Percentiles rank a stretch among this genome's conserved stretches.
These are phyloP conservation scores for Acromyrmex echinatior DNA, from an alignment of 1,140 invertebrate species.

Conservation along the genomic window DNA sequence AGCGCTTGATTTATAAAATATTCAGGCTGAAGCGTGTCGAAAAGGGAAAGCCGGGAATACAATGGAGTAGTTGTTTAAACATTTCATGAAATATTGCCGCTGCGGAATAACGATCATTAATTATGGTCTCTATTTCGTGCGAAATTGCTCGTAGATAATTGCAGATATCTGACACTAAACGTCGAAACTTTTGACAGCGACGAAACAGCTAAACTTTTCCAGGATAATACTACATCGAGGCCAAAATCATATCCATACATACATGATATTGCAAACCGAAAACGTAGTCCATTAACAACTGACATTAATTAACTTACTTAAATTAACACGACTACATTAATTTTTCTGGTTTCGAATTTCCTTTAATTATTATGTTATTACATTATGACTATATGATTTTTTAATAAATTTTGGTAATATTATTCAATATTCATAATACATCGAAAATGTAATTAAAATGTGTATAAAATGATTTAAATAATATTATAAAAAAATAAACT, in stretches of 20 bases:
- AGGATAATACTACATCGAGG: conserved; percentile 33
- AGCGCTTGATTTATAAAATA: conserved; percentile 50
- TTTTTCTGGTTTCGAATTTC: not conserved
- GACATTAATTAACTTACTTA: conserved; percentile 20
- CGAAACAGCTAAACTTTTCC: conserved; percentile 50
- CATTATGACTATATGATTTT: not conserved
- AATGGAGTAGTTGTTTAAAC: conserved; percentile 45
- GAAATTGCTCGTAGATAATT: conserved; percentile 56
- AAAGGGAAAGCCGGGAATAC: not conserved
- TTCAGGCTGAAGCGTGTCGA: conserved; percentile 21
- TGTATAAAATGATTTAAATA: not conserved
- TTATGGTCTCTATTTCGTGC: conserved; percentile 52
- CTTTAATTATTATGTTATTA: not conserved
- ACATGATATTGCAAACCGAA: conserved; percentile 3
- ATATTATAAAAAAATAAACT: not conserved
- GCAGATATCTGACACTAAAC: conserved; percentile 53
- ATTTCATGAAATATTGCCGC: conserved; percentile 36
- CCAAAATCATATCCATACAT: not conserved
- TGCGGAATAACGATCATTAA: conserved; percentile 48
- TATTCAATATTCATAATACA: not conserved
- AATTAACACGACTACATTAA: not conserved
- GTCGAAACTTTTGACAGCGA: conserved; percentile 47
- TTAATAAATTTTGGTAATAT: not conserved
- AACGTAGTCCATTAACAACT: conserved; percentile 13
- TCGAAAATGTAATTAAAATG: not conserved